Conservation (phyloP, 2,888 invertebrate genomes). For the Iselma pallidipennis region DNA sequence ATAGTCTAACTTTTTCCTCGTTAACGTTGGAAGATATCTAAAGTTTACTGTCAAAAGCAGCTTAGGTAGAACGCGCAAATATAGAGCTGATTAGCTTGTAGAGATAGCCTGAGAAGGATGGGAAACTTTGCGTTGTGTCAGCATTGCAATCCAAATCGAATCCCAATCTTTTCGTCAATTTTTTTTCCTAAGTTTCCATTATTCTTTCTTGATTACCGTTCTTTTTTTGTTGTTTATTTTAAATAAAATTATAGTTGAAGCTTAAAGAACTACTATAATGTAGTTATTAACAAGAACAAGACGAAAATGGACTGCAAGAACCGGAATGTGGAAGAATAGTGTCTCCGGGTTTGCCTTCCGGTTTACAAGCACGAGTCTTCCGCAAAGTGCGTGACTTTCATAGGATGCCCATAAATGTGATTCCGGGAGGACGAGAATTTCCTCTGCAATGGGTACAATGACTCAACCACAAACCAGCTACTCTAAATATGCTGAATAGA, state of each 20-base stretch:
- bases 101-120: background rate
- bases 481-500: too few species aligned
- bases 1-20: conserved; percentile 27
- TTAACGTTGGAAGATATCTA: conserved; percentile 19
- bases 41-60: conserved; percentile 25
- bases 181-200: too few species aligned
- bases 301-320: conserved; percentile 2
- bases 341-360: conserved; percentile 16
- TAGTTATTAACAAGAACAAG: conserved; percentile 9
- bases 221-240: background rate
- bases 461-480: too few species aligned
- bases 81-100: conserved; percentile 14
- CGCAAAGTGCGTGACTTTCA: conserved; percentile 23
- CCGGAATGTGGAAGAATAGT: conserved; percentile 15
- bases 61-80: conserved; percentile 5
- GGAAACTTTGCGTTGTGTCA: background rate
- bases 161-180: background rate
- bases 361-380: conserved; percentile 24
- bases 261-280: conserved; percentile 4
- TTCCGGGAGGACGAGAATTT: background rate
- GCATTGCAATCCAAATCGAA: background rate
- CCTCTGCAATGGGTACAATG: background rate
- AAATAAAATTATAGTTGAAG: background rate
- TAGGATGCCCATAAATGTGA: conserved; percentile 1
- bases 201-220: background rate